These are phyloP conservation scores for Papilio xuthus DNA, from an alignment of 1,140 invertebrate genomes.

Conservation along the genomic window DNA sequence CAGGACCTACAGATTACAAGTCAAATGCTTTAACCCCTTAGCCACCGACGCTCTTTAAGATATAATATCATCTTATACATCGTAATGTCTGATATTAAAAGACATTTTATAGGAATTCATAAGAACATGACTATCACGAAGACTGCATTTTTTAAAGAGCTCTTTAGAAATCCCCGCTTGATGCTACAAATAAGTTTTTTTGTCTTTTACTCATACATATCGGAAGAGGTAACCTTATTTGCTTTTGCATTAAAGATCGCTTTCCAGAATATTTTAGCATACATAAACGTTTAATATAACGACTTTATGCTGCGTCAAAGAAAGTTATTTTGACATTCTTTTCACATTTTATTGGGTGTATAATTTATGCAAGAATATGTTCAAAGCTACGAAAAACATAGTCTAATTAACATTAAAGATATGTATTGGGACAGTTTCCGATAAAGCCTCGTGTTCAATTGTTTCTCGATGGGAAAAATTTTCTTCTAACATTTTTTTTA, in stretches of 20 bases:
- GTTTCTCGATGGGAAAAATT: neutral
- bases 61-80: too few relatives aligned
- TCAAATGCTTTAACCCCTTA: too few relatives aligned
- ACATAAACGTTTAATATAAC: neutral
- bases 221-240: constrained; percentile 10
- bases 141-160: neutral
- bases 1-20: too few relatives aligned
- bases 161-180: neutral
- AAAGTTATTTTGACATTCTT: neutral
- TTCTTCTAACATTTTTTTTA: too few relatives aligned
- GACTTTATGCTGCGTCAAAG: neutral
- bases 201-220: neutral
- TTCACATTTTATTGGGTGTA: neutral
- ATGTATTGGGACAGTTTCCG: neutral
- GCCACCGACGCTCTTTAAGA: too few relatives aligned
- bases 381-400: neutral
- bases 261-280: constrained; percentile 8
- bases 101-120: neutral
- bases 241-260: neutral
- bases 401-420: neutral
- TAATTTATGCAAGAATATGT: neutral
- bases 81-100: neutral
- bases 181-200: constrained; percentile 8
- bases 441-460: too few relatives aligned
- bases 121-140: neutral